Evolutionary conservation across 2,113 vertebrate species (phyloP).

Genomic region (Speoplatyrhinus poulsoni): DNA sequence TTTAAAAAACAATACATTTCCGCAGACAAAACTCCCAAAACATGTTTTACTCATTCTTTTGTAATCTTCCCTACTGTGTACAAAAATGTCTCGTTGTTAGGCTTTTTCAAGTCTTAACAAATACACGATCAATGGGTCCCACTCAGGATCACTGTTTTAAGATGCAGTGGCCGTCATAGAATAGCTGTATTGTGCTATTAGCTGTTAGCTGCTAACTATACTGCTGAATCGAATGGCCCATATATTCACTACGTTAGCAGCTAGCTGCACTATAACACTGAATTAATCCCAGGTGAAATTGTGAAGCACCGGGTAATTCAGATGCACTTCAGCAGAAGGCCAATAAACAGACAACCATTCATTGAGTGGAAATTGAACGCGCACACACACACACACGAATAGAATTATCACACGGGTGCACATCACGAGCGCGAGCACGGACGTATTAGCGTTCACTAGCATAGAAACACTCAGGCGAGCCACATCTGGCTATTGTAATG

Average conservation of each 20-base stretch:
- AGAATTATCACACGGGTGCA: slow-evolving; percentile 2
- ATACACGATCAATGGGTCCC: not conserved
- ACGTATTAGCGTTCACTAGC: slow-evolving; percentile 55
- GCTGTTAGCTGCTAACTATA: slow-evolving; percentile 60
- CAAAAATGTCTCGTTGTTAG: no score
- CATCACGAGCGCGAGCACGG: slow-evolving; percentile 9
- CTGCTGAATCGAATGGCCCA: slow-evolving; percentile 57
- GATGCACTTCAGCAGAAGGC: slow-evolving; percentile 73
- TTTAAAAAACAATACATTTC: no score
- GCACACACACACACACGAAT: slow-evolving; percentile 18
- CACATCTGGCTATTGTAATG: slow-evolving; percentile 52
- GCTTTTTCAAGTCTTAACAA: not conserved
- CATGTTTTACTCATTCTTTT: no score
- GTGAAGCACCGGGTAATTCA: slow-evolving; percentile 75
- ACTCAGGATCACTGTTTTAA: not conserved
- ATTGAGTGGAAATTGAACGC: slow-evolving; percentile 72
- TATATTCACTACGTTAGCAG: slow-evolving; percentile 47
- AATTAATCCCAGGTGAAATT: slow-evolving; percentile 71
- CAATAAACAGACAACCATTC: slow-evolving; percentile 71
- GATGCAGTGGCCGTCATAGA: slow-evolving; percentile 15
- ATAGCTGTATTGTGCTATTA: slow-evolving; percentile 23
- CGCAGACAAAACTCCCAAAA: no score
- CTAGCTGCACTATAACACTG: slow-evolving; percentile 56
- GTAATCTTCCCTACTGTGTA: no score
- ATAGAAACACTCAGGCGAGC: slow-evolving; percentile 24